Evolutionary conservation across 2,113 vertebrate species (phyloP).

Genomic region (Nerophis lumbriciformis): DNA sequence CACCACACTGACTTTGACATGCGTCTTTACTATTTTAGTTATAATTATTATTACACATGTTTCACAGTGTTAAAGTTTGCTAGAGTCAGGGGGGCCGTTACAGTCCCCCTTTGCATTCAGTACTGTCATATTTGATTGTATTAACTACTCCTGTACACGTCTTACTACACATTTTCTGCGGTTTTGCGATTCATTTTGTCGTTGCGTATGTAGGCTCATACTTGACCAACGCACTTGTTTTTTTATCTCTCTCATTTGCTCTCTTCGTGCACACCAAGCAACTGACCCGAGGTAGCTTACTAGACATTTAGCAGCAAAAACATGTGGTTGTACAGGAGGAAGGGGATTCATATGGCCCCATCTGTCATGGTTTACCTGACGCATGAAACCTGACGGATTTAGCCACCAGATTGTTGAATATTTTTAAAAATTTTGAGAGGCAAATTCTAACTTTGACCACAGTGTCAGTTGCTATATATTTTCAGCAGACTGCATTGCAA

Average conservation of each 20-base stretch:
- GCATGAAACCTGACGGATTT: too few relatives aligned
- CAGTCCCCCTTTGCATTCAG: conserved; percentile 56
- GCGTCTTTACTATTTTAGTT: conserved; percentile 58
- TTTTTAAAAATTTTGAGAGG: too few relatives aligned
- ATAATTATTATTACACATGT: conserved; percentile 26
- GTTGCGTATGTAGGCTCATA: conserved; percentile 28
- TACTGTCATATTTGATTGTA: conserved; percentile 67
- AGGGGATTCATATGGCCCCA: too few relatives aligned
- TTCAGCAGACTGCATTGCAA: too few relatives aligned
- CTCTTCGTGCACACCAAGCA: conserved; percentile 22
- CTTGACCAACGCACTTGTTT: conserved; percentile 58
- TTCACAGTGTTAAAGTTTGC: conserved; percentile 49
- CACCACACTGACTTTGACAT: conserved; percentile 44
- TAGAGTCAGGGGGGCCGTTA: conserved; percentile 48
- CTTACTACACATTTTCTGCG: conserved; percentile 47
- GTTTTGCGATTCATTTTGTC: conserved; percentile 9
- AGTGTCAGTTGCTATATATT: too few relatives aligned
- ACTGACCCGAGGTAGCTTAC: conserved; percentile 21
- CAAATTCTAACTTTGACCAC: too few relatives aligned
- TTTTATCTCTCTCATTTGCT: conserved; percentile 26
- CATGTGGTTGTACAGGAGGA: conserved; percentile 30
- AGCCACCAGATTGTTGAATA: too few relatives aligned
- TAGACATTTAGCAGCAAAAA: conserved; percentile 26
- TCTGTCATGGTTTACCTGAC: too few relatives aligned
- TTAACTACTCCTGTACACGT: conserved; percentile 59